Percentiles rank a stretch among this genome's conserved stretches.
Conservation (phyloP, 1,140 invertebrate species). For the Venustaconcha ellipsiformis region DNA sequence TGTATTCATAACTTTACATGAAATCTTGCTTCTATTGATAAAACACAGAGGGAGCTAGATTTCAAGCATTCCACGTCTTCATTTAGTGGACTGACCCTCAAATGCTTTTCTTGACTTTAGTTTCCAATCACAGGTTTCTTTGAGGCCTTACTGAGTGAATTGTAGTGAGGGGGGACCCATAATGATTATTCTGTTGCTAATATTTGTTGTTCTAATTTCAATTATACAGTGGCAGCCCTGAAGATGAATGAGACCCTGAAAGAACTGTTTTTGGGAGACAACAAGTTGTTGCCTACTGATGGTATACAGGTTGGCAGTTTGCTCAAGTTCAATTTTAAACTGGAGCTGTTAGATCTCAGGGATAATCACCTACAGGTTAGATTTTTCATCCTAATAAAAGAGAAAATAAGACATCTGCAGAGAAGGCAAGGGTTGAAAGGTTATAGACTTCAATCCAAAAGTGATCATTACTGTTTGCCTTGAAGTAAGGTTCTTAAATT, state of each 20-base stretch:
- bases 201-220: background rate
- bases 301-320: conserved; percentile 79
- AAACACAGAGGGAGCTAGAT: too few relatives aligned
- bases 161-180: too few relatives aligned
- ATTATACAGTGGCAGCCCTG: conserved; percentile 78
- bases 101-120: too few relatives aligned
- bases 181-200: background rate
- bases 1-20: too few relatives aligned
- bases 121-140: too few relatives aligned
- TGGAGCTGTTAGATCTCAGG: conserved; percentile 84
- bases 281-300: conserved; percentile 80
- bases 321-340: conserved; percentile 69
- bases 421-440: background rate
- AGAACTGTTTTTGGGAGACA: conserved; percentile 87
- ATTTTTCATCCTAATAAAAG: background rate
- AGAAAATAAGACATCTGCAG: background rate
- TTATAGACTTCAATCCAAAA: too few relatives aligned
- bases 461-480: too few relatives aligned
- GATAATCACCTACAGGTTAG: conserved; percentile 71
- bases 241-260: conserved; percentile 83
- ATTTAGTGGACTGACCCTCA: too few relatives aligned
- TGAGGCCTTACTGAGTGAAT: too few relatives aligned
- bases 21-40: too few relatives aligned
- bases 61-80: too few relatives aligned
- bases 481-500: too few relatives aligned